Percentiles rank a stretch among this genome's conserved stretches.
Conservation (phyloP, 2,888 invertebrate species). For the Stenodema calcarata region DNA sequence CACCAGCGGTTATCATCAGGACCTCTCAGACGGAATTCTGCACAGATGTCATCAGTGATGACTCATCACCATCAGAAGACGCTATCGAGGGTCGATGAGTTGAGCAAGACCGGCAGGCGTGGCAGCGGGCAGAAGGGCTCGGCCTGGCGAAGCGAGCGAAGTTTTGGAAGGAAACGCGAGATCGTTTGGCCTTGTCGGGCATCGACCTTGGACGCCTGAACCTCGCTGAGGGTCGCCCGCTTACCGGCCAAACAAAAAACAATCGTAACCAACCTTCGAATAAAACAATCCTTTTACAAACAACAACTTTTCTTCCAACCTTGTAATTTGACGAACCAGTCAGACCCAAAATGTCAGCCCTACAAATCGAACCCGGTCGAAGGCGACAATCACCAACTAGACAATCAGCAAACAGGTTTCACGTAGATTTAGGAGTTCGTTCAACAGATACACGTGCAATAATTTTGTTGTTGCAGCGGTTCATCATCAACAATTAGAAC, state of each 20-base stretch:
- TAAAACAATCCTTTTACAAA: neutral
- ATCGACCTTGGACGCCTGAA: slow-evolving; percentile 43
- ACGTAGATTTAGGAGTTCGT: neutral
- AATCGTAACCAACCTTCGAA: neutral
- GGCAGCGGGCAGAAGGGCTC: neutral
- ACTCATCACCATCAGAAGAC: neutral
- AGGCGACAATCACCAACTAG: neutral
- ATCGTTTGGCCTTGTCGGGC: slow-evolving; percentile 30
- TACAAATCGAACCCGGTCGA: neutral
- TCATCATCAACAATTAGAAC: neutral
- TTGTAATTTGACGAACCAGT: neutral
- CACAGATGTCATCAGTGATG: no score
- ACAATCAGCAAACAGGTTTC: neutral
- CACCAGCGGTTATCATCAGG: no score
- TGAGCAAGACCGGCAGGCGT: neutral
- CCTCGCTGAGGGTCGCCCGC: slow-evolving; percentile 16
- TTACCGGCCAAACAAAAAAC: neutral
- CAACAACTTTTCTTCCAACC: neutral
- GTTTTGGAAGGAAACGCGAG: slow-evolving; percentile 20
- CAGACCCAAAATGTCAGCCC: neutral
- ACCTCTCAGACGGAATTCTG: no score
- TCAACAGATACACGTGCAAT: neutral
- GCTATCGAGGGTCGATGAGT: neutral
- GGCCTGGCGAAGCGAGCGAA: neutral
- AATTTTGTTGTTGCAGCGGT: neutral